These are phyloP conservation scores for Achroia grisella DNA, from an alignment of 1,140 invertebrate species.

Conservation along the genomic window DNA sequence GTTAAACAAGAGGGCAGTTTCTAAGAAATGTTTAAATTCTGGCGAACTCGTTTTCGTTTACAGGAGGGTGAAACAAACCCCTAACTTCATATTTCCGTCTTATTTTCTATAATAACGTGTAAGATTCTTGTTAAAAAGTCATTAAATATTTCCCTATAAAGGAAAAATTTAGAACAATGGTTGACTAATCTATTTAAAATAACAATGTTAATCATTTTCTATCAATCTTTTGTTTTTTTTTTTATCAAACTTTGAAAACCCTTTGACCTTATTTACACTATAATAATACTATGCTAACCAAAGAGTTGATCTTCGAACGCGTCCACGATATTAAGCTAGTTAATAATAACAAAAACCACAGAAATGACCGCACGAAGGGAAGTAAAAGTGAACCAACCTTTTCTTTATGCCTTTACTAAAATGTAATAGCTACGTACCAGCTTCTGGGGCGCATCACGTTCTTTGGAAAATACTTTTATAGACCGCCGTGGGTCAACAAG, in stretches of 20 bases:
- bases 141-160: conserved; percentile 17
- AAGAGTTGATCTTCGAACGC: too few relatives aligned
- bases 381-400: conserved; percentile 23
- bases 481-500: background rate
- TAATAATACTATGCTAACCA: too few relatives aligned
- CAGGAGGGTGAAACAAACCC: conserved; percentile 27
- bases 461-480: conserved; percentile 16
- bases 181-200: background rate
- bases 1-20: conserved; percentile 35
- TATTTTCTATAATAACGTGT: conserved; percentile 49
- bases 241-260: too few relatives aligned
- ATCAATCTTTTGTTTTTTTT: too few relatives aligned
- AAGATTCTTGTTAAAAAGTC: conserved; percentile 25
- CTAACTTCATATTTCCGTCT: conserved; percentile 45
- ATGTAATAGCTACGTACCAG: conserved; percentile 32
- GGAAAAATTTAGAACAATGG: conserved; percentile 11
- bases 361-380: conserved; percentile 7
- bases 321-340: too few relatives aligned
- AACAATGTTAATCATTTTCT: too few relatives aligned
- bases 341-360: conserved; percentile 4
- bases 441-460: conserved; percentile 27
- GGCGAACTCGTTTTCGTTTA: conserved; percentile 38
- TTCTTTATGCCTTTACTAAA: conserved; percentile 42
- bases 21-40: conserved; percentile 41
- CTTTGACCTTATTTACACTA: too few relatives aligned